phyloP scores from a whole-genome alignment of 2,888 invertebrate species.

The Meandrusa payeni region DNA sequence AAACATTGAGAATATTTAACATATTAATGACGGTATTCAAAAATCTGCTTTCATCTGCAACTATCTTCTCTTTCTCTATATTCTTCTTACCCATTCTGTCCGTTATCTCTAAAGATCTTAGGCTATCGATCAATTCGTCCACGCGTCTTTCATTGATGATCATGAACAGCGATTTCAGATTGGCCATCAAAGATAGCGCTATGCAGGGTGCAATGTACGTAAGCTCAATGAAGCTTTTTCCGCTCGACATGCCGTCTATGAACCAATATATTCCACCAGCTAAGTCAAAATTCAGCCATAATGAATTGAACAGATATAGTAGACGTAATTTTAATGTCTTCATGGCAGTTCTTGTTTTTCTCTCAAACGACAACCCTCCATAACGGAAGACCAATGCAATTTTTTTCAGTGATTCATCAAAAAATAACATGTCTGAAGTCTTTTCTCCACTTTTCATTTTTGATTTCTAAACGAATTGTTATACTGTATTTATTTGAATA shows the following conservation, averaged over 20 bases:
- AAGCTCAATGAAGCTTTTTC: slow-evolving; percentile 39
- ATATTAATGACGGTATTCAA: slow-evolving; percentile 41
- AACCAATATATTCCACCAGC: slow-evolving; percentile 42
- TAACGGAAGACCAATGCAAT: slow-evolving; percentile 34
- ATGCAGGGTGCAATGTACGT: slow-evolving; percentile 49
- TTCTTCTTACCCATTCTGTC: slow-evolving; percentile 22
- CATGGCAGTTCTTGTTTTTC: slow-evolving; percentile 25
- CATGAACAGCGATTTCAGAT: slow-evolving; percentile 36
- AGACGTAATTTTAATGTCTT: slow-evolving; percentile 29
- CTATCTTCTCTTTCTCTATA: slow-evolving; percentile 34
- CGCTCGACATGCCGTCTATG: slow-evolving; percentile 34
- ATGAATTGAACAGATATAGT: slow-evolving; percentile 40
- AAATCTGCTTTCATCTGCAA: slow-evolving; percentile 38
- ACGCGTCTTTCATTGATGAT: slow-evolving; percentile 34
- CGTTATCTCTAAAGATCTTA: slow-evolving; percentile 38
- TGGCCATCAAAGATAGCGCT: slow-evolving; percentile 33
- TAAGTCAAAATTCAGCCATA: slow-evolving; percentile 41
- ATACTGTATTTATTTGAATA: no score
- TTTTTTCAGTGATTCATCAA: slow-evolving; percentile 40
- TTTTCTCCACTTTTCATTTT: not conserved
- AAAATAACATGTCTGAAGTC: slow-evolving; percentile 13
- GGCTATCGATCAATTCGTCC: slow-evolving; percentile 34
- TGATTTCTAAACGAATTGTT: no score
- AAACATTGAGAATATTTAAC: slow-evolving; percentile 38
- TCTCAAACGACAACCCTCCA: slow-evolving; percentile 40